Conservation (phyloP, 2,888 invertebrate genomes). For the Byasa hedistus region DNA sequence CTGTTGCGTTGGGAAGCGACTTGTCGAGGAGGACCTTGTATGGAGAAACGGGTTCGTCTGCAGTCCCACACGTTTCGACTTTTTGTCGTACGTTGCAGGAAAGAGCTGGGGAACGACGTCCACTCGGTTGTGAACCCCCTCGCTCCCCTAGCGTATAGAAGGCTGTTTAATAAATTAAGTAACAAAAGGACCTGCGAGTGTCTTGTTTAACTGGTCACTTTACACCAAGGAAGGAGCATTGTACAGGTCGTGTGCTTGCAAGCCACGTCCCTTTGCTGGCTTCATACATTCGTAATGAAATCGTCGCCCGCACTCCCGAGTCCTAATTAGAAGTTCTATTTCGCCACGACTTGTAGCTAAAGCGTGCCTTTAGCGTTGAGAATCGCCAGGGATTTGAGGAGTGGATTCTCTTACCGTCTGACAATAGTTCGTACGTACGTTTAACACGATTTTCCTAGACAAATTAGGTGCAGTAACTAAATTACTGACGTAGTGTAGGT, state of each 20-base stretch:
- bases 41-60: slow-evolving; percentile 77
- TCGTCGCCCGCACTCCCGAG: slow-evolving; percentile 50
- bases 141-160: slow-evolving; percentile 43
- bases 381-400: slow-evolving; percentile 33
- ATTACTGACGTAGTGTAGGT: slow-evolving; percentile 7
- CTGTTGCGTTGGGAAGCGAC: slow-evolving; percentile 75
- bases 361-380: slow-evolving; percentile 32
- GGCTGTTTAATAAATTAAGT: slow-evolving; percentile 33
- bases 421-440: background rate
- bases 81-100: slow-evolving; percentile 72
- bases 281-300: slow-evolving; percentile 74
- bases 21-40: slow-evolving; percentile 73
- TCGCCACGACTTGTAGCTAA: slow-evolving; percentile 31
- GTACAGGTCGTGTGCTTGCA: slow-evolving; percentile 67
- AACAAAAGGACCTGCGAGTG: slow-evolving; percentile 48
- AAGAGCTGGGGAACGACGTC: slow-evolving; percentile 63
- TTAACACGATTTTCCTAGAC: background rate
- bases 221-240: slow-evolving; percentile 61
- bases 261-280: slow-evolving; percentile 57
- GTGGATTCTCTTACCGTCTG: slow-evolving; percentile 19
- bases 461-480: slow-evolving; percentile 12
- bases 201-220: slow-evolving; percentile 52
- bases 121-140: slow-evolving; percentile 49
- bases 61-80: slow-evolving; percentile 78
- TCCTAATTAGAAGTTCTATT: slow-evolving; percentile 61